A percentile compares a stretch with the other conserved stretches of the same genome.
Conservation (phyloP, 2,888 invertebrate genomes). For the Helleia helle region DNA sequence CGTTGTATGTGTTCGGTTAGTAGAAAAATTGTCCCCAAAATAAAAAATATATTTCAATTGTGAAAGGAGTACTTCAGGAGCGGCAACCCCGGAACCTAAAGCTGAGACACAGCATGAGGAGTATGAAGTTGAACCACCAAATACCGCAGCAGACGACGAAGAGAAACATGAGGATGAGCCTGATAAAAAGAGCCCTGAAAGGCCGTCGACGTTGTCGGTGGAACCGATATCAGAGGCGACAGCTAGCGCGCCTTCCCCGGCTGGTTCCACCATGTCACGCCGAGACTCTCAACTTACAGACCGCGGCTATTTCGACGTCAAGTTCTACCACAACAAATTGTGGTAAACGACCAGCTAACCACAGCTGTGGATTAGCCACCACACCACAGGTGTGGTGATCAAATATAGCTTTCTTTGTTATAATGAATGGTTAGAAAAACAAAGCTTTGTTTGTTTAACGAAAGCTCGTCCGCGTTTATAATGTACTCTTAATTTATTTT, state of each 20-base stretch:
- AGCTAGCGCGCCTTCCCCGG: conserved; percentile 22
- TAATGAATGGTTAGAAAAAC: no score
- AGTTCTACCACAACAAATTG: conserved; percentile 84
- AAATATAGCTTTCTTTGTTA: no score
- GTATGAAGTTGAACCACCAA: no score
- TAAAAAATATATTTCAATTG: no score
- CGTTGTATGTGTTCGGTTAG: no score
- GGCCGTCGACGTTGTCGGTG: conserved; percentile 29
- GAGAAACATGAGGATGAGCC: conserved; percentile 12
- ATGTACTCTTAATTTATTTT: no score
- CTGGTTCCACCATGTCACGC: conserved; percentile 27
- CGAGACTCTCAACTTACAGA: conserved; percentile 70
- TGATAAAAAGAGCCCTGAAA: conserved; percentile 23
- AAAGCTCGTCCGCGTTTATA: no score
- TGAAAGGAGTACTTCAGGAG: conserved; percentile 18
- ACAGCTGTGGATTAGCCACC: no score
- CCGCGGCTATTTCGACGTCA: conserved; percentile 81
- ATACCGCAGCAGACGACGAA: conserved; percentile 11
- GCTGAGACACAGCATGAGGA: no score
- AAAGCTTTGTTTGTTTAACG: no score
- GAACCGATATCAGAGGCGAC: conserved; percentile 19
- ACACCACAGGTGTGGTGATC: no score
- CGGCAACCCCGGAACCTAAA: conserved; percentile 7
- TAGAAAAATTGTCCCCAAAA: neutral
- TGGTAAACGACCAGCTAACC: conserved; percentile 68